phyloP scores from a whole-genome alignment of 2,888 invertebrate species.

The Lochmaea crataegi region DNA sequence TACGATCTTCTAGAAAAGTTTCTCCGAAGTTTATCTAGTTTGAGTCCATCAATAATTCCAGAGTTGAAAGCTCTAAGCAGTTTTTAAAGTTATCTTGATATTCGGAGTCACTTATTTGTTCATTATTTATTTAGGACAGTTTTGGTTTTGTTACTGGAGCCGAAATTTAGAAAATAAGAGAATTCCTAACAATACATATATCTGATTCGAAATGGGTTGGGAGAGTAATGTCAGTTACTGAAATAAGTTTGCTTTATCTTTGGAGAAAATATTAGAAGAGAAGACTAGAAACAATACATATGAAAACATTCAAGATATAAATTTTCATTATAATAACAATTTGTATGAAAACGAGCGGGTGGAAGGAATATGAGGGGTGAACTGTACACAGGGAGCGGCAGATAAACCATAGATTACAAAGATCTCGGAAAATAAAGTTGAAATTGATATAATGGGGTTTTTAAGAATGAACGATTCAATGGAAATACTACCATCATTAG shows the following conservation, averaged over 20 bases:
- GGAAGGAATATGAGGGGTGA: too few species aligned
- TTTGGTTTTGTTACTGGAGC: conserved; percentile 21
- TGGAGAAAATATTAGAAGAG: not conserved
- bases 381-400: too few species aligned
- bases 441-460: too few species aligned
- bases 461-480: too few species aligned
- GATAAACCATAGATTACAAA: too few species aligned
- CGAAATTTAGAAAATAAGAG: conserved; percentile 16
- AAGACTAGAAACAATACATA: too few species aligned
- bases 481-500: too few species aligned
- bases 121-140: conserved; percentile 31
- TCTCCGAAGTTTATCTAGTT: conserved; percentile 48
- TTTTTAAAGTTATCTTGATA: conserved; percentile 30
- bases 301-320: too few species aligned
- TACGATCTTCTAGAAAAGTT: conserved; percentile 48
- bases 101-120: conserved; percentile 35
- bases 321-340: too few species aligned
- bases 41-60: conserved; percentile 54
- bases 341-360: too few species aligned
- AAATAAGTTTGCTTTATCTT: not conserved
- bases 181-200: not conserved
- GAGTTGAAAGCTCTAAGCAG: conserved; percentile 52
- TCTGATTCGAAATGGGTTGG: too few species aligned
- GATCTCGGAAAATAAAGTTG: too few species aligned
- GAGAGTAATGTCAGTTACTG: not conserved